Evolutionary conservation across 1,140 invertebrate species (phyloP), one percentile per base, ranked within the genome.

Genomic region (Lordiphosa collinella): DNA sequence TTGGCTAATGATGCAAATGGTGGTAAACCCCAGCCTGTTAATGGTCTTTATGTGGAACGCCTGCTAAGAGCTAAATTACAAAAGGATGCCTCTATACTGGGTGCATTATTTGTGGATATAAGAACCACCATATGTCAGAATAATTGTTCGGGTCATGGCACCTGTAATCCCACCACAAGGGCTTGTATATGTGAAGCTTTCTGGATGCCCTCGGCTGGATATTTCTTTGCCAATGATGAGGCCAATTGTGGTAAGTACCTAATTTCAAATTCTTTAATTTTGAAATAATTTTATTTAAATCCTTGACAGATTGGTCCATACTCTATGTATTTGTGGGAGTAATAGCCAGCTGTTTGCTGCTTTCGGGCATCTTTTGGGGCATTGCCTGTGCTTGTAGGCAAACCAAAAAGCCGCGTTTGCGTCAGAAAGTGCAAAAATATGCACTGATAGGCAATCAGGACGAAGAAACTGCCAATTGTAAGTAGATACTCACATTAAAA

Each of bases 181-280:
- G 91, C 93, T 46, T 99, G 97, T 82, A 91, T 95, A 43, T 99
- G 97, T 90, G 96, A 98, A 90, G 94, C 96, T 22, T 98, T 98
- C 90, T 99, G 97, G 97, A 98, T 98, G 96, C 94, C 96, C 90
- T 92, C 92, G 89, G 78, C 91, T 7, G 80, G 90, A 31, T 90
- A 89, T 60, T 88, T 91, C 37, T 89, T 90, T 37, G 89, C 89
- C 34, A 90, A 90, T 49, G 88, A 90, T 35, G 89, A 90, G 65
- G 90, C 91, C 10, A 91, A 92, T 70, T 92, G 91, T 61, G 90
- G 92, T 92, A 73, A 31, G 32, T 37, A 11, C 0, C 9, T 5
- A 36, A 25, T 3, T 32, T 9, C 0, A 1, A 29, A 8, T 22
- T 0, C 5, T 22, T 10, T 13, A 43, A 22, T 0, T 29, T 5